phyloP scores from a whole-genome alignment of 2,113 vertebrate genomes.

The Sapayoa aenigma region DNA sequence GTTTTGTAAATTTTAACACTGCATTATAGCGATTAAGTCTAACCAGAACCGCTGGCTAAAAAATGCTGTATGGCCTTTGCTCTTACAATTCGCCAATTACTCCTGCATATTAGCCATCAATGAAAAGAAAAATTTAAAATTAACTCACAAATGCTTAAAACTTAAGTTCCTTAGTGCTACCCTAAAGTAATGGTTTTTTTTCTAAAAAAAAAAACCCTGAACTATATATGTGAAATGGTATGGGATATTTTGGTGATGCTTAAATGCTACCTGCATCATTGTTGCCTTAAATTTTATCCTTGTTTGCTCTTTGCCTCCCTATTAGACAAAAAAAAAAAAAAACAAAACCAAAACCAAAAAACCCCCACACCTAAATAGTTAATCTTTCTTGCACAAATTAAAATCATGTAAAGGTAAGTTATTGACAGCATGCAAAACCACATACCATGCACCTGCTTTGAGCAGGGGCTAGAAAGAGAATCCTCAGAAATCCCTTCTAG shows the following conservation, averaged over 20 bases:
- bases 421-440: neutral
- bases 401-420: neutral
- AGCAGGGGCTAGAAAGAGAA: neutral
- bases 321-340: neutral
- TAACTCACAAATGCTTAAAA: neutral
- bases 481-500: neutral
- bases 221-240: neutral
- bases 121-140: conserved; percentile 8
- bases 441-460: neutral
- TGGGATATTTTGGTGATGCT: neutral
- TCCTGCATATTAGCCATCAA: neutral
- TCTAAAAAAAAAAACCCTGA: neutral
- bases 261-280: neutral
- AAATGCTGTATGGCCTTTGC: conserved; percentile 7
- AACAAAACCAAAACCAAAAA: no score
- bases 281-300: neutral
- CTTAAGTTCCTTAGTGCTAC: neutral
- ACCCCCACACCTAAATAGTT: neutral
- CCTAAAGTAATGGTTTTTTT: neutral
- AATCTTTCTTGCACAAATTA: neutral
- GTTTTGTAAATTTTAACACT: conserved; percentile 66
- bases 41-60: conserved; percentile 42
- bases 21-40: conserved; percentile 41
- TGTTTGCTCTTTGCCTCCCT: neutral
- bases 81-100: neutral